phyloP scores from a whole-genome alignment of 37 sponge, comb jelly and placozoan species.

The Geodia barretti region DNA sequence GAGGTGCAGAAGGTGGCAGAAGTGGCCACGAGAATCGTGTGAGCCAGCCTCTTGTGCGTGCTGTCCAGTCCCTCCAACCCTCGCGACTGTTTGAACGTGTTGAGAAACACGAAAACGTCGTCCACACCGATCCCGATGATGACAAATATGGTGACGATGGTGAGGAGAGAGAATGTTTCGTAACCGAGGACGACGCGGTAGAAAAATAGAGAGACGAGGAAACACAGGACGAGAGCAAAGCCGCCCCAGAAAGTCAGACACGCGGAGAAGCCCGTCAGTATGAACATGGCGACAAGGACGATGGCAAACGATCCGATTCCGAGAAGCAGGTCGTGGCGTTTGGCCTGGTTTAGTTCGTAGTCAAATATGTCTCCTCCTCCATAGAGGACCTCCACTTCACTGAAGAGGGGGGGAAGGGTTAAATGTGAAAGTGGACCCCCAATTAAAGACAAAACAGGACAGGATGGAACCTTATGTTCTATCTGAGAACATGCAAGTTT shows the following conservation, averaged over 20 bases:
- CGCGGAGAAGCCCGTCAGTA: constrained; percentile 64
- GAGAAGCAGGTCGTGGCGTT: constrained; percentile 44
- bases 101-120: constrained; percentile 90
- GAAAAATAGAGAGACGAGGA: constrained; percentile 55
- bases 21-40: constrained; percentile 71
- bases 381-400: constrained; percentile 76
- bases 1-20: constrained; percentile 91
- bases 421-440: no score
- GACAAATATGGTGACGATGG: constrained; percentile 83
- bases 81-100: constrained; percentile 77
- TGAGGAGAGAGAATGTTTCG: constrained; percentile 57
- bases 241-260: constrained; percentile 40
- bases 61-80: background rate
- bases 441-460: no score
- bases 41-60: constrained; percentile 41
- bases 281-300: constrained; percentile 57
- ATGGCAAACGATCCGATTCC: constrained; percentile 21
- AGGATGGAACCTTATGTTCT: no score
- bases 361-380: constrained; percentile 58
- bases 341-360: constrained; percentile 50
- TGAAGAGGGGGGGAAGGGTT: no score
- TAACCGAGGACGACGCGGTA: constrained; percentile 47
- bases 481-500: no score
- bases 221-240: constrained; percentile 39
- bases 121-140: constrained; percentile 90